A percentile compares a stretch with the other conserved stretches of the same genome.
phyloP scores from a whole-genome alignment of 2,888 invertebrate species.

The Norana najaformis region DNA sequence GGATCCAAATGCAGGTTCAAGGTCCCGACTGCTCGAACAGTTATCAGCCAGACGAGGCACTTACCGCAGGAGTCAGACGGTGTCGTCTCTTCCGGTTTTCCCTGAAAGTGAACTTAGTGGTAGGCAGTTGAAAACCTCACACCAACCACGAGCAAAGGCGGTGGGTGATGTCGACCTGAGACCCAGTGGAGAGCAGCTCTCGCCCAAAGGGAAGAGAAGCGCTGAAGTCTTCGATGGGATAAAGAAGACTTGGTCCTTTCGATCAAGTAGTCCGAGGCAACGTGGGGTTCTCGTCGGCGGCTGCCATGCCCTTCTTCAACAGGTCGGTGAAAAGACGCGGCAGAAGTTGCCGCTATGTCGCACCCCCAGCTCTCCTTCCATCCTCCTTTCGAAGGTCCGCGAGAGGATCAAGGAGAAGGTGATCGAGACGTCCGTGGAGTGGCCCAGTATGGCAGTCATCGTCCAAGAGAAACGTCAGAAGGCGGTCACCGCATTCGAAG shows the following conservation, averaged over 20 bases:
- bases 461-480: conserved; percentile 41
- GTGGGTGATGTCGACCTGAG: background rate
- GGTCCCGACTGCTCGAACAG: background rate
- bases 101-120: background rate
- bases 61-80: background rate
- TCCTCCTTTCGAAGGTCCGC: conserved; percentile 38
- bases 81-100: background rate
- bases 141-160: background rate
- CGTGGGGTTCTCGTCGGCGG: background rate
- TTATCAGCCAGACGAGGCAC: background rate
- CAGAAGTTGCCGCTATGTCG: background rate
- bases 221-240: background rate
- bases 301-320: background rate
- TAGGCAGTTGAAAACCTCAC: background rate
- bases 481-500: conserved; percentile 31
- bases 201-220: background rate
- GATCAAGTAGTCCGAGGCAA: background rate
- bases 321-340: background rate
- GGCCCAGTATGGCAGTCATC: conserved; percentile 40
- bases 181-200: background rate
- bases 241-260: background rate
- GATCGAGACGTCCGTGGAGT: conserved; percentile 40
- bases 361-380: conserved; percentile 32
- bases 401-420: conserved; percentile 42
- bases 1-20: background rate